A percentile compares a stretch with the other conserved stretches of the same genome.
Evolutionary conservation across 2,113 vertebrate species (phyloP).

Genomic region (Lagopus leucura): DNA sequence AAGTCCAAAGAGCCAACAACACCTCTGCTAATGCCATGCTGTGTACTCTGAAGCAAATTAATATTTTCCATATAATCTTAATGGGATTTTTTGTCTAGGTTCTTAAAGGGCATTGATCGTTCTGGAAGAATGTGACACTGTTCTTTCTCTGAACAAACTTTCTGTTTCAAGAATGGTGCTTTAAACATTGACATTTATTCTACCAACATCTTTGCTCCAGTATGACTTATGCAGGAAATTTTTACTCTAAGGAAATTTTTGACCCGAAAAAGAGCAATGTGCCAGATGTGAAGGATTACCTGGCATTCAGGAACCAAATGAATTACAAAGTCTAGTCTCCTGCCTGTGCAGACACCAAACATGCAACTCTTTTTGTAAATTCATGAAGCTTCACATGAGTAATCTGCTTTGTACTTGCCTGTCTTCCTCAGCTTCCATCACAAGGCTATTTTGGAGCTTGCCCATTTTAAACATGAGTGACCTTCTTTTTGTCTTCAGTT

Average conservation of each 20-base stretch:
- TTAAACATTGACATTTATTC: neutral
- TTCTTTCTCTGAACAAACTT: neutral
- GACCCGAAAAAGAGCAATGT: neutral
- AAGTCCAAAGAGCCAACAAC: neutral
- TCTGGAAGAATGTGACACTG: neutral
- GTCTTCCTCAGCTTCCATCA: neutral
- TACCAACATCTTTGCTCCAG: neutral
- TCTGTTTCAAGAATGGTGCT: neutral
- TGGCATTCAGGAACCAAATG: neutral
- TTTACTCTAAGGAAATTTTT: neutral
- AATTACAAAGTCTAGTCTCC: neutral
- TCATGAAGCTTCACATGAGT: neutral
- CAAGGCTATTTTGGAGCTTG: neutral
- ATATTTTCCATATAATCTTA: neutral
- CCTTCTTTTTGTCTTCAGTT: neutral
- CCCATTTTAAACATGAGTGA: neutral
- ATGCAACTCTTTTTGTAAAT: neutral
- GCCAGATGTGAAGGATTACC: neutral
- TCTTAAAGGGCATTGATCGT: neutral
- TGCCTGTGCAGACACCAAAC: neutral
- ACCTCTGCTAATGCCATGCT: neutral
- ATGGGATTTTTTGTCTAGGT: neutral
- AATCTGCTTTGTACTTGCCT: neutral
- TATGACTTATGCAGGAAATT: neutral
- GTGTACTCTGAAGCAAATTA: neutral